Percentiles rank a stretch among this genome's conserved stretches.
Conservation (phyloP, 2,113 vertebrate species). For the Xiphophorus couchianus region DNA sequence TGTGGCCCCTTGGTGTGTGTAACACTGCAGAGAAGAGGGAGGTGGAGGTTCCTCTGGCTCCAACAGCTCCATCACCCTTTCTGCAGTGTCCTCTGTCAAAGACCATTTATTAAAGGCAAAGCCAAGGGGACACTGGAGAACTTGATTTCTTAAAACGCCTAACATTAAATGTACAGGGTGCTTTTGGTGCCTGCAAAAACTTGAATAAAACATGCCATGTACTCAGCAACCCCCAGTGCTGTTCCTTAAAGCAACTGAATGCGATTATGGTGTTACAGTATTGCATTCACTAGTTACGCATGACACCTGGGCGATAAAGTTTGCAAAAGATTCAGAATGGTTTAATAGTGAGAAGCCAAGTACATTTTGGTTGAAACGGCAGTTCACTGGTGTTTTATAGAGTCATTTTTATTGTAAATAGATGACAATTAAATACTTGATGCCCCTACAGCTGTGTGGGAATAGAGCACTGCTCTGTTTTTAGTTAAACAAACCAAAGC, state of each 20-base stretch:
- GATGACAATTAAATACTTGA: too few species aligned
- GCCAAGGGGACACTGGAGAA: background rate
- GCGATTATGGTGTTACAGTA: slow-evolving; percentile 74
- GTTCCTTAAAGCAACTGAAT: slow-evolving; percentile 62
- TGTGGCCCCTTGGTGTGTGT: slow-evolving; percentile 31
- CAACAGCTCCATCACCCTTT: slow-evolving; percentile 32
- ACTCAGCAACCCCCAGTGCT: slow-evolving; percentile 27
- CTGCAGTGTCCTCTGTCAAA: slow-evolving; percentile 48
- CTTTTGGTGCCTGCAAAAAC: background rate
- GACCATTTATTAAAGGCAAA: slow-evolving; percentile 28
- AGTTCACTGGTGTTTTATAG: slow-evolving; percentile 27
- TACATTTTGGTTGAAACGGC: slow-evolving; percentile 51
- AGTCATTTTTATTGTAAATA: too few species aligned
- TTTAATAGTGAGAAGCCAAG: slow-evolving; percentile 67
- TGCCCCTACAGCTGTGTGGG: too few species aligned
- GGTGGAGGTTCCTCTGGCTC: slow-evolving; percentile 54
- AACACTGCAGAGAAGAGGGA: slow-evolving; percentile 57
- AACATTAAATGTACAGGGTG: background rate
- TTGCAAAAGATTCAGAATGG: slow-evolving; percentile 61
- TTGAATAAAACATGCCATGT: slow-evolving; percentile 18
- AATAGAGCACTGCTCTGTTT: too few species aligned
- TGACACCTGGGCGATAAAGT: slow-evolving; percentile 65
- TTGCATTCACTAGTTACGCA: slow-evolving; percentile 58
- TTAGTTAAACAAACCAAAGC: too few species aligned
- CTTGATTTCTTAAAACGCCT: background rate